These are phyloP conservation scores for Alitta virens DNA, from an alignment of 2,888 invertebrate genomes.

Conservation along the genomic window DNA sequence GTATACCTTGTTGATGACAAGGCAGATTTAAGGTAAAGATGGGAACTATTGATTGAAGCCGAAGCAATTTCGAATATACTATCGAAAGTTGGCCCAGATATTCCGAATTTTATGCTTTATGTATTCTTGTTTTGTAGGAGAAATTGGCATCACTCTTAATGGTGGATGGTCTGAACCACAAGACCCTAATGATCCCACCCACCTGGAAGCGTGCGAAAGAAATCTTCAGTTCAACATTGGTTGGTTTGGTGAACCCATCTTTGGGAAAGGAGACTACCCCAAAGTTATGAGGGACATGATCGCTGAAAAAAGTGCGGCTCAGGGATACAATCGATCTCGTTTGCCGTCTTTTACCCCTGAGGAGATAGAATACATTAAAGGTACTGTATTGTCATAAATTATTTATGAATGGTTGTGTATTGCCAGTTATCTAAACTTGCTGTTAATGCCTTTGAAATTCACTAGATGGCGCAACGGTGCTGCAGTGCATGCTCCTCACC, in stretches of 20 bases:
- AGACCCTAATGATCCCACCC: conserved; percentile 1
- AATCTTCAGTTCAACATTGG: conserved; percentile 27
- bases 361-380: conserved; percentile 27
- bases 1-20: no score
- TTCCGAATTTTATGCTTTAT: no score
- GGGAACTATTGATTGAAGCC: no score
- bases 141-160: conserved; percentile 24
- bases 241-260: conserved; percentile 31
- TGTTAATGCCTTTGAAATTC: no score
- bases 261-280: conserved; percentile 29
- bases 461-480: no score
- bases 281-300: conserved; percentile 28
- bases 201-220: conserved; percentile 25
- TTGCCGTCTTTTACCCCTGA: conserved; percentile 33
- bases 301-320: conserved; percentile 22
- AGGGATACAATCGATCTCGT: conserved; percentile 27
- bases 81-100: no score
- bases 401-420: no score
- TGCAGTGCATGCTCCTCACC: no score
- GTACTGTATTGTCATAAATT: no score
- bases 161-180: conserved; percentile 25
- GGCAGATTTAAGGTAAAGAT: no score
- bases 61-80: no score
- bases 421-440: no score
- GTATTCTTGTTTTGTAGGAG: conserved; percentile 16